Conservation (phyloP, 2,797 vertebrate species). For the Lacerta bilineata region DNA sequence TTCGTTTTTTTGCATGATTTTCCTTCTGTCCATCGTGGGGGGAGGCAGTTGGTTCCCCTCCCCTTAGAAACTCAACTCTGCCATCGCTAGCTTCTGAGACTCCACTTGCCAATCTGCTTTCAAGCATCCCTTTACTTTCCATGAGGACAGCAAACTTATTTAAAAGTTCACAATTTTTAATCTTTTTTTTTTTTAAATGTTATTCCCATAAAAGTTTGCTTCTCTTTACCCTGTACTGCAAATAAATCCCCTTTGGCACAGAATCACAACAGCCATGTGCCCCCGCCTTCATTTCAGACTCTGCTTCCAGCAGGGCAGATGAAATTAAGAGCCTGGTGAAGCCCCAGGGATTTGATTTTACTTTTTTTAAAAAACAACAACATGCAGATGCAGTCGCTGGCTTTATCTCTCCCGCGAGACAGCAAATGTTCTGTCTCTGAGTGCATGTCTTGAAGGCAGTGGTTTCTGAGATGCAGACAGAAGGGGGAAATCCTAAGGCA, state of each 20-base stretch:
- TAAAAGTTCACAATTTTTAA: too few species aligned
- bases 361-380: too few species aligned
- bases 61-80: neutral
- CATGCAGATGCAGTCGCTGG: neutral
- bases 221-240: neutral
- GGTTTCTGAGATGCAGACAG: neutral
- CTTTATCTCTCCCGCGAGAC: neutral
- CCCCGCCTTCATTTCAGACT: neutral
- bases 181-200: neutral
- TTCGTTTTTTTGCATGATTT: neutral
- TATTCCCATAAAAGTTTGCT: too few species aligned
- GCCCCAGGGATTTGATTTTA: neutral
- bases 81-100: neutral
- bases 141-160: neutral
- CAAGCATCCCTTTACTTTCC: neutral
- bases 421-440: neutral
- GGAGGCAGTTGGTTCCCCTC: too few species aligned
- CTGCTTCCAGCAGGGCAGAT: neutral
- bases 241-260: neutral
- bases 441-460: neutral
- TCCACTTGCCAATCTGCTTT: neutral
- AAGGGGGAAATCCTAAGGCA: neutral
- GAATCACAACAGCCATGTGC: too few species aligned
- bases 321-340: neutral
- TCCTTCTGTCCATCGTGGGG: too few species aligned